Evolutionary conservation across 2,888 invertebrate genomes (phyloP).

Genomic region (Cheilosia variabilis): DNA sequence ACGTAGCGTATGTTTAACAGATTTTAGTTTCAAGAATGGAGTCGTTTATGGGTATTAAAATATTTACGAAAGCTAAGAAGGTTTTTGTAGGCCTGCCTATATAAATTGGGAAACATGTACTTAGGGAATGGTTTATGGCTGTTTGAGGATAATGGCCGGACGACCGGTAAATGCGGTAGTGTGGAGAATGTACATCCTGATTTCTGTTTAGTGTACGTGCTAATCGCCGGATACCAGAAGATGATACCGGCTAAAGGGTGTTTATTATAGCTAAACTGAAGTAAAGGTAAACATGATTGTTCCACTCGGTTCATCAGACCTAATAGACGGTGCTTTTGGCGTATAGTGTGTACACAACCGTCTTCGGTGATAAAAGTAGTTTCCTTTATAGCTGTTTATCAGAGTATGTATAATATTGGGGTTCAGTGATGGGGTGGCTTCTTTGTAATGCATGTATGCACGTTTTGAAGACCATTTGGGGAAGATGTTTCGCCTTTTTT

Average conservation of each 20-base stretch:
- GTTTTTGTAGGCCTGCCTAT: constrained; percentile 59
- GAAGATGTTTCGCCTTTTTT: too few species aligned
- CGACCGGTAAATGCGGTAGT: constrained; percentile 8
- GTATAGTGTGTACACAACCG: not conserved
- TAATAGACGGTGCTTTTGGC: not conserved
- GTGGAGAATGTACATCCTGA: not conserved
- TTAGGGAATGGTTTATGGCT: constrained; percentile 59
- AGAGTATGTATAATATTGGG: too few species aligned
- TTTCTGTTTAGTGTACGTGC: constrained; percentile 60
- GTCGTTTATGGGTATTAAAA: constrained; percentile 73
- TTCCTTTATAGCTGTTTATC: not conserved
- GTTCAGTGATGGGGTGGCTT: too few species aligned
- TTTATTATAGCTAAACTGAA: constrained; percentile 66
- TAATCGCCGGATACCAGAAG: constrained; percentile 61
- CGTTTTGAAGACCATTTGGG: too few species aligned
- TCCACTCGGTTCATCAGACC: constrained; percentile 44
- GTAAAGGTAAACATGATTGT: constrained; percentile 70
- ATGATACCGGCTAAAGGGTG: constrained; percentile 64
- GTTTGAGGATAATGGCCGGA: constrained; percentile 44
- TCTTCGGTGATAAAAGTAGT: constrained; percentile 5
- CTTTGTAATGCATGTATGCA: too few species aligned
- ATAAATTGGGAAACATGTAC: constrained; percentile 69
- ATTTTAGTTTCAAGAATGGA: constrained; percentile 72
- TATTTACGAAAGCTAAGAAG: constrained; percentile 74
- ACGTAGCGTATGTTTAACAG: constrained; percentile 70